A percentile compares a stretch with the other conserved stretches of the same genome.
phyloP scores from a whole-genome alignment of 2,797 vertebrate genomes.

The Tapera naevia region DNA sequence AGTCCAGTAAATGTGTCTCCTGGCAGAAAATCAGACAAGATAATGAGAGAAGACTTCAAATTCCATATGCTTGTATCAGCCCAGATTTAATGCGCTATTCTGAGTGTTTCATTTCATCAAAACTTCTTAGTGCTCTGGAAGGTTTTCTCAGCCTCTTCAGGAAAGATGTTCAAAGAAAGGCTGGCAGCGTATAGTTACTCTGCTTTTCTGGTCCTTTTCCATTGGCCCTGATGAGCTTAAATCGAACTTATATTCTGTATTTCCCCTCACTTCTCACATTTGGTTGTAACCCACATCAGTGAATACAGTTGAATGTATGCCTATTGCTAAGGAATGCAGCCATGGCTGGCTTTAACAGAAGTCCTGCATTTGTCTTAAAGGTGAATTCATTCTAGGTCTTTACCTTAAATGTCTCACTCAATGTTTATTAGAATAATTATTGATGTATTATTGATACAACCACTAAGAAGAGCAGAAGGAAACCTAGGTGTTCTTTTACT shows the following conservation, averaged over 20 bases:
- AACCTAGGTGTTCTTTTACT: neutral
- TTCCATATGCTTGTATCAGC: conserved; percentile 54
- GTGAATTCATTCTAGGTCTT: neutral
- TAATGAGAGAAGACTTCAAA: conserved; percentile 62
- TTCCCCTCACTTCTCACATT: neutral
- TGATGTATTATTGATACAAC: neutral
- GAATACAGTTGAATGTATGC: neutral
- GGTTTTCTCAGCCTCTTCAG: neutral
- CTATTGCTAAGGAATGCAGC: neutral
- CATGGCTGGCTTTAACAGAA: neutral
- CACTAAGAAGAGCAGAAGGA: neutral
- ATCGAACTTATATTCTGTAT: neutral
- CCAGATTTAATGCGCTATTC: conserved; percentile 34
- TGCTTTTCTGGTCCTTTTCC: neutral
- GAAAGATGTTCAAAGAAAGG: neutral
- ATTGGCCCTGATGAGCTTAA: neutral
- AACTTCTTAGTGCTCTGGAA: conserved; percentile 10
- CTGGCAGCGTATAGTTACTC: neutral
- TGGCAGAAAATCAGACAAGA: conserved; percentile 63
- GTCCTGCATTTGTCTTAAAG: neutral
- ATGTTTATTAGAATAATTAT: neutral
- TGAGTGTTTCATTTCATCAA: neutral
- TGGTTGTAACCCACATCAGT: neutral
- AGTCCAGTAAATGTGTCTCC: conserved; percentile 64
- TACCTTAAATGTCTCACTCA: neutral